phyloP scores from a whole-genome alignment of 2,888 invertebrate genomes.

The Ophioninae sp. region DNA sequence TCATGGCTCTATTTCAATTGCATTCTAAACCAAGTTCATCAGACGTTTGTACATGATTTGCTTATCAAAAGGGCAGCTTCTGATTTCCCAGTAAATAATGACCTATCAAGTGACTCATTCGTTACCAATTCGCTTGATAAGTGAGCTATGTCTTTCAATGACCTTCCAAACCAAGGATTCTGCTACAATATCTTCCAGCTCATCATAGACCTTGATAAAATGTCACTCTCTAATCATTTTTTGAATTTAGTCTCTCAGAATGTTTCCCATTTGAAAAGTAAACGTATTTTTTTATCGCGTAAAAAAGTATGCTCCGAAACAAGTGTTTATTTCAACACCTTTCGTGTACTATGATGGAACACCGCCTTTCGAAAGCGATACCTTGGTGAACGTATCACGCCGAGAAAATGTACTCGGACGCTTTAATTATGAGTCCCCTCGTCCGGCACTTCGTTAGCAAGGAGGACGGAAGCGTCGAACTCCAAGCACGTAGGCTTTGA shows the following conservation, averaged over 20 bases:
- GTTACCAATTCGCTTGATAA: neutral
- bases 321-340: neutral
- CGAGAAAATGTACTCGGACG: conserved; percentile 4
- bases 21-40: neutral
- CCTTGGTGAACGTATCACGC: conserved; percentile 2
- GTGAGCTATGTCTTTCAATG: neutral
- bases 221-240: neutral
- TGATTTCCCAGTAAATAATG: neutral
- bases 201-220: neutral
- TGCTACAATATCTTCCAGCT: neutral
- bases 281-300: neutral
- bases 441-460: conserved; percentile 24
- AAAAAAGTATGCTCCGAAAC: neutral
- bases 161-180: neutral
- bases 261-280: neutral
- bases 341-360: neutral
- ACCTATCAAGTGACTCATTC: neutral
- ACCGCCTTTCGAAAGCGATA: conserved; percentile 20
- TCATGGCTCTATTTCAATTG: no score
- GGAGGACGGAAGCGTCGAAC: conserved; percentile 4
- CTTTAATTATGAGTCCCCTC: conserved; percentile 30
- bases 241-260: neutral
- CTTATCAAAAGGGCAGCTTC: neutral
- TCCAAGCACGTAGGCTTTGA: conserved; percentile 25
- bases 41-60: neutral